These are phyloP conservation scores for Heliocidaris tuberculata DNA, from an alignment of 35 echinoderm and acorn worm genomes.

Conservation along the genomic window DNA sequence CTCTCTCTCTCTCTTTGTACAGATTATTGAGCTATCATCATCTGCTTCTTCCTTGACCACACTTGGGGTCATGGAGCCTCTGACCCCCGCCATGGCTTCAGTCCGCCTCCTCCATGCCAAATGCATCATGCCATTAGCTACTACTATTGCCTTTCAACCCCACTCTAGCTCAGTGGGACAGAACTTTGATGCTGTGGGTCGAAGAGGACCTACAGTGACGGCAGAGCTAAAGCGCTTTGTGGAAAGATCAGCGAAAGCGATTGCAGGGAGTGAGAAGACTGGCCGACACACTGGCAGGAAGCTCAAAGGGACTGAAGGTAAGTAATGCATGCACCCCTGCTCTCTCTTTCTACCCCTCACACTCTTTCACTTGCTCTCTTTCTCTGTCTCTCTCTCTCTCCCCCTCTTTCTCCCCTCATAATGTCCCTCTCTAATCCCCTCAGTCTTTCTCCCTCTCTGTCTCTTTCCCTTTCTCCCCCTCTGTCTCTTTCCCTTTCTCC, in stretches of 20 bases:
- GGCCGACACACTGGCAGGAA: neutral
- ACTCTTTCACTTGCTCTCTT: neutral
- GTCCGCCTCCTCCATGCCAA: slow-evolving; percentile 21
- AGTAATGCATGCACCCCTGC: neutral
- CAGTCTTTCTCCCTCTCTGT: too few relatives aligned
- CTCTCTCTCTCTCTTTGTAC: too few relatives aligned
- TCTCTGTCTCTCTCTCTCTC: neutral
- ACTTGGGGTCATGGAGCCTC: neutral
- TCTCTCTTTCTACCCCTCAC: neutral
- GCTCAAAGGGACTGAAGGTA: neutral
- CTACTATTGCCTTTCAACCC: neutral
- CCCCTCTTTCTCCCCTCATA: neutral
- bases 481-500: too few relatives aligned
- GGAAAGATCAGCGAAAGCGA: neutral
- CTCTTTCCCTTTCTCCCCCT: neutral
- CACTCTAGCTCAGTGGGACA: neutral
- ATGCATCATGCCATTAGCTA: neutral
- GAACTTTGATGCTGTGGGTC: neutral
- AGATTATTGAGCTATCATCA: slow-evolving; percentile 30
- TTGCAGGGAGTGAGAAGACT: neutral
- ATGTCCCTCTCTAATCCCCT: neutral
- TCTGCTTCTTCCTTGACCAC: neutral
- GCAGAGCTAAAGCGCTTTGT: neutral
- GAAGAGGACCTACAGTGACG: neutral
- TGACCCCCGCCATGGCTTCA: slow-evolving; percentile 28